Base-by-base conservation (phyloP, 2,888 invertebrate genomes). In the Aleiodes leptofemur region DNA sequence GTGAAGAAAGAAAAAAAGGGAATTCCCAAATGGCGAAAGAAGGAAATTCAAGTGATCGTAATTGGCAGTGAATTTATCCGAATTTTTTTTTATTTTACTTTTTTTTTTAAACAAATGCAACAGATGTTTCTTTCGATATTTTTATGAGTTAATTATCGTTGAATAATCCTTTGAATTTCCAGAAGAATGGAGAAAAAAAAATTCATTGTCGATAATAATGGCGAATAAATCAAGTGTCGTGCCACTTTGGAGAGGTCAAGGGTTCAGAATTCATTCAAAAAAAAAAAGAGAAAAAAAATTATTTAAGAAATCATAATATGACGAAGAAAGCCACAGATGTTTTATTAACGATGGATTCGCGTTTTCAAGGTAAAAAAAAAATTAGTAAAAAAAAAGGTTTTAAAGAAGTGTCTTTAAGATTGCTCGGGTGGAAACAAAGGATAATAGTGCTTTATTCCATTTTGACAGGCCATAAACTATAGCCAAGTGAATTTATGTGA, bases 381-480 rank as follows among this genome's bases (percentile, higher is more conserved):
- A 34, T 34, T 34, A 6, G 2, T 14, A 7, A n/a, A 11, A n/a
- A 61, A 55, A 55, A 55, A 55, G 6, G 34, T 3, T 7, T 7
- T 9, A 9, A 55, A 64, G 48, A 43, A 64, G 64, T 43, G 64
- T 64, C 64, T 64, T 23, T n/a, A 48, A 48, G 43, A 64, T 64
- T 64, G 64, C 64, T 64, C 64, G 64, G 43, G 64, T 23, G 64
- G 64, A 64, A 64, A 64, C 64, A 64, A 64, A 64, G 64, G 64
- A 64, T 64, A 64, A 64, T 64, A 38, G 64, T 64, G 64, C 64
- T 64, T 64, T 64, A 64, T 64, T 23, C 64, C 64, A 43, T 64
- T 64, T 64, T 64, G 64, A 64, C 64, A 64, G 64, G 64, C 64
- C 64, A 64, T 64, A 64, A 64, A 64, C 64, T 48, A 64, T 64